Percentiles rank a stretch among this genome's conserved stretches.
Evolutionary conservation across 2,888 invertebrate genomes (phyloP).

Genomic region (Bursaphelenchus okinawaensis): DNA sequence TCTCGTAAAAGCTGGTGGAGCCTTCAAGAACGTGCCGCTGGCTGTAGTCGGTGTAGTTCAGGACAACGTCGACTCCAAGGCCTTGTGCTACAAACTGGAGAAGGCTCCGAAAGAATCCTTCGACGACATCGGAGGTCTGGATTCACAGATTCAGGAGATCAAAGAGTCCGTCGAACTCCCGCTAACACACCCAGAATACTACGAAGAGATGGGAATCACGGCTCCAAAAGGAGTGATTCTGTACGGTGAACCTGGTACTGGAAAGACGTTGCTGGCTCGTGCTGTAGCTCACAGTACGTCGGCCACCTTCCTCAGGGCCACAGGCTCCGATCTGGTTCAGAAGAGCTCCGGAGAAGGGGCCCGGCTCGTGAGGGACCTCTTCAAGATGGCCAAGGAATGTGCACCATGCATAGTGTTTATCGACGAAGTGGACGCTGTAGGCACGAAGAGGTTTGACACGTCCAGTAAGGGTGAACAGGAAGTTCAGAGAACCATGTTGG

Average conservation of each 20-base stretch:
- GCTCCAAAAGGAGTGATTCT: conserved; percentile 95
- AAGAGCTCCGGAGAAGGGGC: conserved; percentile 96
- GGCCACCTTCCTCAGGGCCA: conserved; percentile 92
- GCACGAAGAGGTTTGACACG: conserved; percentile 91
- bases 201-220: conserved; percentile 99
- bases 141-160: conserved; percentile 78
- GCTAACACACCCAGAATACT: conserved; percentile 95
- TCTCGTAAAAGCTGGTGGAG: conserved; percentile 37
- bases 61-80: conserved; percentile 32
- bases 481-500: conserved; percentile 98
- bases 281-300: conserved; percentile 99
- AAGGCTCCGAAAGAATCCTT: conserved; percentile 67
- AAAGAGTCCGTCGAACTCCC: conserved; percentile 92
- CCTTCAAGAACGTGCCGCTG: conserved; percentile 6
- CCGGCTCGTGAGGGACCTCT: conserved; percentile 75
- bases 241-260: conserved; percentile 94
- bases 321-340: conserved; percentile 97
- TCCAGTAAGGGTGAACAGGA: conserved; percentile 71
- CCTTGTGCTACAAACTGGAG: conserved; percentile 41
- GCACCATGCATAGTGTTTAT: conserved; percentile 85
- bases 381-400: conserved; percentile 46
- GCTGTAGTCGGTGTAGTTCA: conserved; percentile 25
- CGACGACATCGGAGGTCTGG: conserved; percentile 66
- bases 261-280: conserved; percentile 70
- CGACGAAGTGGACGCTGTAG: conserved; percentile 98